phyloP scores from a whole-genome alignment of 2,113 vertebrate genomes.

The Pholis gunnellus region DNA sequence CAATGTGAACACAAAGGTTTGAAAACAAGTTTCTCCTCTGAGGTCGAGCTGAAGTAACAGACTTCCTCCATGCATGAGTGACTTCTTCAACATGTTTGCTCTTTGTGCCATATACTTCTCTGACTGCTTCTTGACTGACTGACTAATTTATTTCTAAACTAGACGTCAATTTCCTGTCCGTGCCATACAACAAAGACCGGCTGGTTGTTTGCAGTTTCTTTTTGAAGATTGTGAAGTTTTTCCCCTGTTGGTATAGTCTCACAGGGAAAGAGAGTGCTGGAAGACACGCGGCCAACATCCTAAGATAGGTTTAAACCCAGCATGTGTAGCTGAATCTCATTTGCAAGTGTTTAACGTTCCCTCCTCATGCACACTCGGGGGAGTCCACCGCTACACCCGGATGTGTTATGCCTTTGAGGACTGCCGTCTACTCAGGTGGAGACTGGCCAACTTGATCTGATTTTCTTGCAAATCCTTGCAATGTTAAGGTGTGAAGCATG shows the following conservation, averaged over 20 bases:
- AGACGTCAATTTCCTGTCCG: conserved; percentile 6
- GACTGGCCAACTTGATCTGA: neutral
- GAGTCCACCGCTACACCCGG: conserved; percentile 15
- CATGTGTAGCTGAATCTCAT: conserved; percentile 42
- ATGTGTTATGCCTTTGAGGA: conserved; percentile 40
- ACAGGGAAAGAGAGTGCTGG: neutral
- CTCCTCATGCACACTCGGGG: conserved; percentile 13
- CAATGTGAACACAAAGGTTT: neutral
- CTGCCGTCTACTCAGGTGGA: conserved; percentile 22
- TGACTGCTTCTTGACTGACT: conserved; percentile 19
- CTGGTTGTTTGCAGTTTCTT: conserved; percentile 8
- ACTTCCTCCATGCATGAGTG: conserved; percentile 1
- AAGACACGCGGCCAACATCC: conserved; percentile 28
- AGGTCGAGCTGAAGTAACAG: conserved; percentile 12
- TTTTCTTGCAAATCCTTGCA: conserved; percentile 1
- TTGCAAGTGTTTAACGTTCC: conserved; percentile 53
- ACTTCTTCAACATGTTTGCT: conserved; percentile 11
- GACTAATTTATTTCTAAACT: conserved; percentile 32
- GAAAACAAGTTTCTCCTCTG: conserved; percentile 9
- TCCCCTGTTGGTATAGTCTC: conserved; percentile 1
- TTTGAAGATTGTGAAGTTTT: conserved; percentile 22
- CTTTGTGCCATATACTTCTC: conserved; percentile 8
- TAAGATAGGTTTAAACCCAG: conserved; percentile 36
- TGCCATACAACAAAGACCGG: neutral
- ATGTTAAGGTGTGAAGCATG: conserved; percentile 26